Conservation (phyloP, 2,888 invertebrate genomes). For the Nineta flava region DNA sequence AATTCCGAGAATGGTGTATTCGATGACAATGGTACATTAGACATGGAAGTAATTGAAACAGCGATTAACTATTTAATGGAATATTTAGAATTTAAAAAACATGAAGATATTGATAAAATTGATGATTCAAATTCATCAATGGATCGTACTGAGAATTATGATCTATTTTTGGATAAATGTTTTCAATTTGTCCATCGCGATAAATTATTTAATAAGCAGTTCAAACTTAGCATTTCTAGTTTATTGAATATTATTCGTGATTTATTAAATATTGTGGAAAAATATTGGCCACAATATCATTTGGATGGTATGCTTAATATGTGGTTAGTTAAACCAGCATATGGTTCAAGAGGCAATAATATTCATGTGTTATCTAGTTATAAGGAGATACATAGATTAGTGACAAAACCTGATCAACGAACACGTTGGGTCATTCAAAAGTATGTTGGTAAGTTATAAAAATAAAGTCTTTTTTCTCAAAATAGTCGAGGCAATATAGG, state of each 20-base stretch:
- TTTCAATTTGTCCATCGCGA: constrained; percentile 42
- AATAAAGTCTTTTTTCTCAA: background rate
- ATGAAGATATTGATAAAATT: constrained; percentile 49
- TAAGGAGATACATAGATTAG: constrained; percentile 48
- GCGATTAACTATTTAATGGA: constrained; percentile 55
- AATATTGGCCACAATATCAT: constrained; percentile 42
- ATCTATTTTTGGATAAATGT: constrained; percentile 42
- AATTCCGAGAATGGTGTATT: constrained; percentile 34
- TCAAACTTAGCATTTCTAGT: constrained; percentile 21
- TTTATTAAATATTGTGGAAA: constrained; percentile 39
- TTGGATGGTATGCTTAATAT: constrained; percentile 70
- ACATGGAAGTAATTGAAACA: constrained; percentile 44
- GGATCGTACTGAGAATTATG: constrained; percentile 40
- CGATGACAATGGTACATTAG: constrained; percentile 33
- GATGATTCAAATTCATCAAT: constrained; percentile 25
- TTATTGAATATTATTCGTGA: constrained; percentile 32
- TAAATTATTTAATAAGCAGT: constrained; percentile 28
- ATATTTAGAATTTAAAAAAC: constrained; percentile 42
- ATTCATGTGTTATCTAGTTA: constrained; percentile 64
- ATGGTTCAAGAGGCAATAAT: constrained; percentile 67
- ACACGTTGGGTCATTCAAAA: constrained; percentile 72
- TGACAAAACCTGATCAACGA: constrained; percentile 33
- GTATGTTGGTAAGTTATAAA: constrained; percentile 60
- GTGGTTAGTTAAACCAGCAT: constrained; percentile 82
- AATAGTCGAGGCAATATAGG: no score